A percentile compares a stretch with the other conserved stretches of the same genome.
Evolutionary conservation across 2,888 invertebrate species (phyloP).

Genomic region (Zelleria hepariella): DNA sequence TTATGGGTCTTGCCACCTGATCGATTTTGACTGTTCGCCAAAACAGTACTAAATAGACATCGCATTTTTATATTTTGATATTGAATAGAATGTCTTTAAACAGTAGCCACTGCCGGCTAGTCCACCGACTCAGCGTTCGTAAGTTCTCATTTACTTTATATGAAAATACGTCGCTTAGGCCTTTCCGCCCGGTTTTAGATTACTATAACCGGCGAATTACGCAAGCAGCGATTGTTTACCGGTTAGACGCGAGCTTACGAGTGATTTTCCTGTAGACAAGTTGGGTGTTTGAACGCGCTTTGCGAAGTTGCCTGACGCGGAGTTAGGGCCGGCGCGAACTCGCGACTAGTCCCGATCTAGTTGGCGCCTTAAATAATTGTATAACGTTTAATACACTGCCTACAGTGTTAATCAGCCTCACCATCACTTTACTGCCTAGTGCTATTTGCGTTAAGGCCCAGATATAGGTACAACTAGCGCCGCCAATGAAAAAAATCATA

Average conservation of each 20-base stretch:
- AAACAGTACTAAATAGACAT: too few species aligned
- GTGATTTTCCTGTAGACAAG: conserved; percentile 27
- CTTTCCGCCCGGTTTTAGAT: background rate
- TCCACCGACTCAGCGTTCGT: too few species aligned
- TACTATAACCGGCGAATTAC: conserved; percentile 20
- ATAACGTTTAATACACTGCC: background rate
- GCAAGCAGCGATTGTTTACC: conserved; percentile 38
- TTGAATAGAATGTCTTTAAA: too few species aligned
- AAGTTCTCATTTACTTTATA: too few species aligned
- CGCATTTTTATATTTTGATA: too few species aligned
- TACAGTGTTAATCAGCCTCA: background rate
- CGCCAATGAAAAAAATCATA: too few species aligned
- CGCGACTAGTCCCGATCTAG: background rate
- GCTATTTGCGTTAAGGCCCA: background rate
- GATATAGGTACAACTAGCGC: too few species aligned
- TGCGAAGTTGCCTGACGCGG: conserved; percentile 2
- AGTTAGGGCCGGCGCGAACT: background rate
- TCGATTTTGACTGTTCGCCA: too few species aligned
- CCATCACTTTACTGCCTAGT: background rate
- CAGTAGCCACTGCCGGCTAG: too few species aligned
- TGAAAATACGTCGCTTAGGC: background rate
- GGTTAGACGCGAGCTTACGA: conserved; percentile 29
- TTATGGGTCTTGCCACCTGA: too few species aligned
- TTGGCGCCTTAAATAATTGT: background rate
- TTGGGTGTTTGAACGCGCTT: conserved; percentile 15